Evolutionary conservation across 2,113 vertebrate genomes (phyloP).

Genomic region (Turnix velox): DNA sequence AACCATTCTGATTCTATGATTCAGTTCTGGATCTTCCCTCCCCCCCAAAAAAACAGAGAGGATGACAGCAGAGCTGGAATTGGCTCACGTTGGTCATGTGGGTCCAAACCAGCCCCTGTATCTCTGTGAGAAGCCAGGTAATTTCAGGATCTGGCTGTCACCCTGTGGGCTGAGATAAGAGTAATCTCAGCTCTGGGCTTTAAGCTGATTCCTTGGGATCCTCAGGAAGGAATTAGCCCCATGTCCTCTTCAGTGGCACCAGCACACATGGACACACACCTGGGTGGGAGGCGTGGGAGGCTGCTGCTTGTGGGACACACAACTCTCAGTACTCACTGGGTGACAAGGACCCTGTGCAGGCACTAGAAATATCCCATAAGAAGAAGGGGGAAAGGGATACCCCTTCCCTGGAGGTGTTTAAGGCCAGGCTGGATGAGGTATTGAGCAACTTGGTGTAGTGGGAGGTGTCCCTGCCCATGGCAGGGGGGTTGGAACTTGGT

Average conservation of each 20-base stretch:
- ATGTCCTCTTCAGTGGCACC: background rate
- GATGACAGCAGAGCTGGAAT: background rate
- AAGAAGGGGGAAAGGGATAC: no score
- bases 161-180: slow-evolving; percentile 13
- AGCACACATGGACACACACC: background rate
- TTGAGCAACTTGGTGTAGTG: no score
- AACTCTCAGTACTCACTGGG: rapidly evolving
- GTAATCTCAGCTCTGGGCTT: background rate
- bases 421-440: no score
- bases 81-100: rapidly evolving
- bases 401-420: no score
- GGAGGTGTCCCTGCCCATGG: no score
- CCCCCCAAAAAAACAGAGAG: background rate
- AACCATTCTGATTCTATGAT: no score
- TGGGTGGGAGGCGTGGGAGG: background rate
- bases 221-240: slow-evolving; percentile 48
- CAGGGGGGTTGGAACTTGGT: no score
- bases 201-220: slow-evolving; percentile 45
- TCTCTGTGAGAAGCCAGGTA: background rate
- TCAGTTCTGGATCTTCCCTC: background rate
- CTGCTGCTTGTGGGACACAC: background rate
- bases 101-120: background rate
- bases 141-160: slow-evolving; percentile 27
- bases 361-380: rapidly evolving
- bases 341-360: background rate